These are phyloP conservation scores for Pseudopleuronectes americanus DNA, from an alignment of 2,797 vertebrate species.

Conservation along the genomic window DNA sequence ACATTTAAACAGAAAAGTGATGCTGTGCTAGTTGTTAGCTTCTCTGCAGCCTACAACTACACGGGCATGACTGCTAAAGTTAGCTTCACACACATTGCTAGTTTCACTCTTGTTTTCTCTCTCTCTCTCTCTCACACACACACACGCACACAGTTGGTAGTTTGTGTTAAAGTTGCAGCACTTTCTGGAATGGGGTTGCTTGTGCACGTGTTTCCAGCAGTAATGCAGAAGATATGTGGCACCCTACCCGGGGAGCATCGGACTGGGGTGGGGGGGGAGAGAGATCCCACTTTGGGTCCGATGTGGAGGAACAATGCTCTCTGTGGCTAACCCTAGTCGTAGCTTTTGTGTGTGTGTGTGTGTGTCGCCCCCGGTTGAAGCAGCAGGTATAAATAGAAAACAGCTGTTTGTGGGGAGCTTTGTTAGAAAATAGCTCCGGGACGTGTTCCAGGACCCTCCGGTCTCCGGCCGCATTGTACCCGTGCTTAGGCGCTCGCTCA, in stretches of 20 bases:
- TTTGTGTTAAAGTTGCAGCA: constrained; percentile 40
- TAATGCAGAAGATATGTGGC: no score
- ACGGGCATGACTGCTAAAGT: constrained; percentile 65
- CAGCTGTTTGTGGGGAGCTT: constrained; percentile 68
- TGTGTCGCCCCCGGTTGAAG: constrained; percentile 54
- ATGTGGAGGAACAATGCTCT: constrained; percentile 68
- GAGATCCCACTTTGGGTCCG: constrained; percentile 41
- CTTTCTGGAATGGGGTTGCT: background rate
- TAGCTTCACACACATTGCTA: constrained; percentile 38
- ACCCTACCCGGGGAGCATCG: no score
- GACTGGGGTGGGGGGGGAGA: background rate
- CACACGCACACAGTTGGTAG: background rate
- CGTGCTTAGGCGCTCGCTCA: constrained; percentile 17
- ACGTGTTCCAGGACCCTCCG: constrained; percentile 7
- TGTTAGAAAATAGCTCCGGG: constrained; percentile 31
- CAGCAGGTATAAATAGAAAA: constrained; percentile 65
- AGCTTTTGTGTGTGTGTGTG: constrained; percentile 52
- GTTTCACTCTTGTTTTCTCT: constrained; percentile 52
- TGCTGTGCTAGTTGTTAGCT: no score
- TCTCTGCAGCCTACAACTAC: constrained; percentile 51
- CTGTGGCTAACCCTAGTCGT: constrained; percentile 52
- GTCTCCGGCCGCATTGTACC: constrained; percentile 11
- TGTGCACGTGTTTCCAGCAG: constrained; percentile 29
- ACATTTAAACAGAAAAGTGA: no score
- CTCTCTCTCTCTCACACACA: background rate